Conservation (phyloP, 1,140 invertebrate genomes). For the Brachionus rubens region DNA sequence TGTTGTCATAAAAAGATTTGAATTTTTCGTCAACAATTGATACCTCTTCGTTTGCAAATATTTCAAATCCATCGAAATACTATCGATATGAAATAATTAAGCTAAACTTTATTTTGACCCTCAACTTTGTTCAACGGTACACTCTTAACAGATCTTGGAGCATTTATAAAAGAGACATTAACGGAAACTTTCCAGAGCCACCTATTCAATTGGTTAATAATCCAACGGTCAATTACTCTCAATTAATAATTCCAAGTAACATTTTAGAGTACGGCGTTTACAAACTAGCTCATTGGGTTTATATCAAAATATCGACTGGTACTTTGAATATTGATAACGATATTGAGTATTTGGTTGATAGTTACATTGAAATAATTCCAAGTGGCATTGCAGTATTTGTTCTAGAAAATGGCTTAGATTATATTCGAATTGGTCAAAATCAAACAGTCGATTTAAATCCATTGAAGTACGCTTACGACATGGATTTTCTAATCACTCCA, state of each 20-base stretch:
- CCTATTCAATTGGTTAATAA: not conserved
- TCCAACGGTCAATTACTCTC: not conserved
- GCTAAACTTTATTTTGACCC: not conserved
- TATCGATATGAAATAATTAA: not conserved
- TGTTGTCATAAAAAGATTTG: not conserved
- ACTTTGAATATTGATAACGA: not conserved
- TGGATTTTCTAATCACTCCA: constrained; percentile 6
- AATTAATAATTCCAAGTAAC: constrained; percentile 9
- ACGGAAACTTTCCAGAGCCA: not conserved
- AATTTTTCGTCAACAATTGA: not conserved
- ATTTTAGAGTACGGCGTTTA: not conserved
- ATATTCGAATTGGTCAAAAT: constrained; percentile 5
- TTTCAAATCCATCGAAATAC: not conserved
- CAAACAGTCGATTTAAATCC: constrained; percentile 21
- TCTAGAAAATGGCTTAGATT: constrained; percentile 12
- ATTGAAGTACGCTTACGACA: constrained; percentile 22
- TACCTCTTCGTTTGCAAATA: not conserved
- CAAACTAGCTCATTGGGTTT: not conserved
- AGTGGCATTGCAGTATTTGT: constrained; percentile 17
- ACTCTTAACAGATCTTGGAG: not conserved
- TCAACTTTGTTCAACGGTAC: not conserved
- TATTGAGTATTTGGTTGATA: not conserved
- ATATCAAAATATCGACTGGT: not conserved
- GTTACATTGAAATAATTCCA: constrained; percentile 12
- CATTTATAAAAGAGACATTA: not conserved